Base-by-base conservation (phyloP, 2,888 invertebrate genomes). In the Eucera pruinosa region DNA sequence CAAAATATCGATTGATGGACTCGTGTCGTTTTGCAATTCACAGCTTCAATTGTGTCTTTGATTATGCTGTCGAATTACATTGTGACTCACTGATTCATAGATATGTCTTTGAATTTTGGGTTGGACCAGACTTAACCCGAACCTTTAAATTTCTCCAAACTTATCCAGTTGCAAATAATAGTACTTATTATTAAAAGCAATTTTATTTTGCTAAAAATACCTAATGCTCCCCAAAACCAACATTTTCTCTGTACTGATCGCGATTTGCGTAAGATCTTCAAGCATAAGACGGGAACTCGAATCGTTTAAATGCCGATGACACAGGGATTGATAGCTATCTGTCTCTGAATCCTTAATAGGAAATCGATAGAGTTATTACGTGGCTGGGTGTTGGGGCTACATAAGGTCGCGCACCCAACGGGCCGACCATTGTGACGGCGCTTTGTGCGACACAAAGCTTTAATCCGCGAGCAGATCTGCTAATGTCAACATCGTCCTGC, bases 391-490 rank as follows among this genome's bases (percentile, higher is more conserved):
- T 85, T 70, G 82, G 76, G 78, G 78, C 85, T 84, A 82, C 74
- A 86, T 85, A 86, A 89, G 88, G 87, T 87, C 86, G 86, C 77
- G 85, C 82, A 81, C 71, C 90, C 89, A 89, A 88, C 88, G 73
- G 41, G 25, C 70, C 30, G 25, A 54, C 83, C 86, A 91, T 91
- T 91, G 90, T 90, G 86, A 73, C 81, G 60, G 64, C 80, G 83
- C 87, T 88, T 90, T 91, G 89, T 90, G 82, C 83, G 77, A 72
- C 82, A 90, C 90, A 91, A 91, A 91, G 91, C 89, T 89, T 90
- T 91, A 91, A 92, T 92, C 91, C 91, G 86, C 87, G 88, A 89
- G 82, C 89, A 87, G 89, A 91, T 92, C 91, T 90, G 86, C 89
- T 88, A 91, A 89, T 91, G 91, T 91, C 91, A 91, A 91, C 91